These are phyloP conservation scores for Burhinus bistriatus DNA, from an alignment of 2,113 vertebrate genomes.

Conservation along the genomic window DNA sequence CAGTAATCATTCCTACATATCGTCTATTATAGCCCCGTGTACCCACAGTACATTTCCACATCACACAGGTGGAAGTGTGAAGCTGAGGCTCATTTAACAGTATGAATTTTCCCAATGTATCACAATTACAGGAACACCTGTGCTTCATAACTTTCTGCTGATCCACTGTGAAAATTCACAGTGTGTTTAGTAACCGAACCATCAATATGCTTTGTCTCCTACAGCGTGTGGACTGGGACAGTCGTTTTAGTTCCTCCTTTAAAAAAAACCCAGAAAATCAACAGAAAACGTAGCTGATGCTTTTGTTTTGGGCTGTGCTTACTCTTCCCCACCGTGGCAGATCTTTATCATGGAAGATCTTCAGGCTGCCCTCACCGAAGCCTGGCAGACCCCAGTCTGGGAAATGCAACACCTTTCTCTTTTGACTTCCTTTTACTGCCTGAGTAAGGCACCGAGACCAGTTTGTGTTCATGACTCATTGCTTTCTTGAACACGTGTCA, in stretches of 20 bases:
- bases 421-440: not conserved
- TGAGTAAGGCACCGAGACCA: not conserved
- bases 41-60: slow-evolving; percentile 63
- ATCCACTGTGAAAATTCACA: slow-evolving; percentile 69
- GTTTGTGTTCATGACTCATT: not conserved
- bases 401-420: not conserved
- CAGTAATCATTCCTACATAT: slow-evolving; percentile 50
- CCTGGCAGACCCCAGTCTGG: not conserved
- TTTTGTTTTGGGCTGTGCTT: not conserved
- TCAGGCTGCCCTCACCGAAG: not conserved
- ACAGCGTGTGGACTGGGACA: not conserved
- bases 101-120: slow-evolving; percentile 75
- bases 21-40: slow-evolving; percentile 35
- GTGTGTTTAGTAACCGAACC: slow-evolving; percentile 44
- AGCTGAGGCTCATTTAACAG: slow-evolving; percentile 74
- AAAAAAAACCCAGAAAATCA: not conserved
- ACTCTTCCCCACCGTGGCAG: not conserved
- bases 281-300: not conserved
- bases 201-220: slow-evolving; percentile 45
- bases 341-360: not conserved
- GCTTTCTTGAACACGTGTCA: slow-evolving; percentile 3
- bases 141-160: slow-evolving; percentile 72
- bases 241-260: not conserved
- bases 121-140: slow-evolving; percentile 77
- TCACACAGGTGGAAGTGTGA: slow-evolving; percentile 75